These are phyloP conservation scores for Sepiola atlantica DNA, from an alignment of 2,888 invertebrate genomes.

Conservation along the genomic window DNA sequence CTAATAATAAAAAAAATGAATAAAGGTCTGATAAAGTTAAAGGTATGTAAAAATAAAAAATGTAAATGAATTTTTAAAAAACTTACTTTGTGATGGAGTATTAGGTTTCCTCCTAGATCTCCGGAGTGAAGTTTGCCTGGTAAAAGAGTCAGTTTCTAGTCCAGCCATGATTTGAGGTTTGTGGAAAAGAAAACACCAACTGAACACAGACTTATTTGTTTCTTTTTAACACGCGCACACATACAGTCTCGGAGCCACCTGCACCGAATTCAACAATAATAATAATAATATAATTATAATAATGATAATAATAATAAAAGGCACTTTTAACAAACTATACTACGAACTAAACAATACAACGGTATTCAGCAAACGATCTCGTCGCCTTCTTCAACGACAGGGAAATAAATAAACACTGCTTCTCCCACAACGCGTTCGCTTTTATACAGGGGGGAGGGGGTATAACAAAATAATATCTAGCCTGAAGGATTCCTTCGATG, in stretches of 20 bases:
- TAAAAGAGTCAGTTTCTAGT: conserved; percentile 43
- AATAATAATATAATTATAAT: background rate
- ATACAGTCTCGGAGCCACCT: background rate
- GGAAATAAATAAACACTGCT: background rate
- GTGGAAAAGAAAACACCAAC: background rate
- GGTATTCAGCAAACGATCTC: no score
- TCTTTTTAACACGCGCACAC: background rate
- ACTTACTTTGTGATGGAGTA: conserved; percentile 43
- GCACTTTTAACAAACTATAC: background rate
- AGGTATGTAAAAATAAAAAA: no score
- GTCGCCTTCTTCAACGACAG: background rate
- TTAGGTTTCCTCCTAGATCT: conserved; percentile 44
- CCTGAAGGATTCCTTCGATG: no score
- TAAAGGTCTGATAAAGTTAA: no score
- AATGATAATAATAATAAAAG: background rate
- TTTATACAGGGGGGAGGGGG: background rate
- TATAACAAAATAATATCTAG: background rate
- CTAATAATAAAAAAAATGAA: no score
- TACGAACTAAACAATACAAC: no score
- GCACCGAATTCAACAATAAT: background rate
- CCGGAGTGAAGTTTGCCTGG: conserved; percentile 45
- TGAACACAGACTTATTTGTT: background rate
- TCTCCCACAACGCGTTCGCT: background rate
- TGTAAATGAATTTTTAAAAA: no score
- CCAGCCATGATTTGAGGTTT: conserved; percentile 45